A percentile compares a stretch with the other conserved stretches of the same genome.
Conservation (phyloP, 2,888 invertebrate genomes). For the Caenorhabditis japonica region DNA sequence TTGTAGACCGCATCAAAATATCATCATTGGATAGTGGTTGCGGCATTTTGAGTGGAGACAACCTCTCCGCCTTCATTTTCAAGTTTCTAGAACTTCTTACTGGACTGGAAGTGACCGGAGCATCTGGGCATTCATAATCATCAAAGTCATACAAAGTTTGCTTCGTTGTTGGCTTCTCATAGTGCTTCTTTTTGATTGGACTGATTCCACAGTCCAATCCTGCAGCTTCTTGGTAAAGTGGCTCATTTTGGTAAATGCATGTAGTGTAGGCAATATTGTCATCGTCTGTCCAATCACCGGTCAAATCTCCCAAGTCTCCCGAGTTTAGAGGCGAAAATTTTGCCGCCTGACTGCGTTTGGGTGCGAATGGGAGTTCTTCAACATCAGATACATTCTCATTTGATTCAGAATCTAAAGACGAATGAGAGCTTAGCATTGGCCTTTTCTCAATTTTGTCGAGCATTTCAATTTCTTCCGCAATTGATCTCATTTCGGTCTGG, state of each 20-base stretch:
- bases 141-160: not conserved
- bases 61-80: conserved; percentile 5
- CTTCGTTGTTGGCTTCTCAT: not conserved
- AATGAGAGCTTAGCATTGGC: no score
- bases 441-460: not conserved
- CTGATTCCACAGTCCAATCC: not conserved
- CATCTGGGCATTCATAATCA: not conserved
- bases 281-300: conserved; percentile 45
- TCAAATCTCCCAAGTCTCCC: conserved; percentile 14
- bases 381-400: not conserved
- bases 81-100: not conserved
- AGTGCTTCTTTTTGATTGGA: not conserved
- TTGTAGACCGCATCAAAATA: conserved; percentile 57
- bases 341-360: not conserved
- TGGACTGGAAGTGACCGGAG: conserved; percentile 3
- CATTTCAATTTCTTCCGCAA: conserved; percentile 11
- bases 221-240: not conserved
- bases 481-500: conserved; percentile 9
- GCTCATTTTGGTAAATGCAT: not conserved
- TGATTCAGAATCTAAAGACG: not conserved
- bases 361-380: not conserved
- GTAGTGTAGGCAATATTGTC: not conserved
- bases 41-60: conserved; percentile 42
- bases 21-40: conserved; percentile 27
- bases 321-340: no score